A percentile compares a stretch with the other conserved stretches of the same genome.
These are phyloP conservation scores for Panulirus ornatus DNA, from an alignment of 1,140 invertebrate genomes.

Conservation along the genomic window DNA sequence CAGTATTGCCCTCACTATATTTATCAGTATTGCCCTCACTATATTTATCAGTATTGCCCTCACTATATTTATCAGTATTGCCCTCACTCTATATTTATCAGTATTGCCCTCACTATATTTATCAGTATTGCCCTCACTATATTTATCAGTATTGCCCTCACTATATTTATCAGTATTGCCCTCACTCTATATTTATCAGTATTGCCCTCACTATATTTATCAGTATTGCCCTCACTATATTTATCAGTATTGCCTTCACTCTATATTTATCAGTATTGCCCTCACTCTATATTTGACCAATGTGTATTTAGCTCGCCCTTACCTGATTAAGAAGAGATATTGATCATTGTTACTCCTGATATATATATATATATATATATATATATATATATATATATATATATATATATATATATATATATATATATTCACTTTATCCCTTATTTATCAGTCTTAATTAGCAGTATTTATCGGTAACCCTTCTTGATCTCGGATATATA, in stretches of 20 bases:
- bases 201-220: neutral
- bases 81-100: too few relatives aligned
- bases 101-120: too few relatives aligned
- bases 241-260: neutral
- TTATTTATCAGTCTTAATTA: conserved; percentile 15
- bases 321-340: neutral
- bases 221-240: neutral
- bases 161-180: neutral
- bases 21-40: too few relatives aligned
- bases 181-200: neutral
- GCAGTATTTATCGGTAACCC: too few relatives aligned
- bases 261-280: neutral
- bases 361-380: conserved; percentile 4
- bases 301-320: neutral
- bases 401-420: conserved; percentile 46
- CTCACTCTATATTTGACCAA: neutral
- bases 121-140: too few relatives aligned
- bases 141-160: neutral
- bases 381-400: conserved; percentile 37
- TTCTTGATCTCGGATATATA: too few relatives aligned
- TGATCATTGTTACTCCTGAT: too few relatives aligned
- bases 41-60: too few relatives aligned
- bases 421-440: too few relatives aligned
- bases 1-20: too few relatives aligned
- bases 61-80: too few relatives aligned